A percentile compares a stretch with the other conserved stretches of the same genome.
phyloP scores from a whole-genome alignment of 2,888 invertebrate genomes.

The Globia sparganii region DNA sequence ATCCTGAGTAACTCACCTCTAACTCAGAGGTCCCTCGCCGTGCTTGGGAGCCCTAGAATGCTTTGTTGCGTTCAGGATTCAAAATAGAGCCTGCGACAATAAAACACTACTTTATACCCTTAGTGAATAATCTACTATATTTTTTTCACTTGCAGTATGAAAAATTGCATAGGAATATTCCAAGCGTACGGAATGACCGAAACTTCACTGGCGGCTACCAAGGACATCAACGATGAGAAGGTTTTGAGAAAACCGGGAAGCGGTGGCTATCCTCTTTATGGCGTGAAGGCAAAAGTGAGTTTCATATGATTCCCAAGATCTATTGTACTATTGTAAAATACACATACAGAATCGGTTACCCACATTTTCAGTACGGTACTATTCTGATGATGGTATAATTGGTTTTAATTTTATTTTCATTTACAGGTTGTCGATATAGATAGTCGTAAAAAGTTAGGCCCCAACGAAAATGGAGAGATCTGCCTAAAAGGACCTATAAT shows the following conservation, averaged over 20 bases:
- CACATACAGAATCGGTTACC: background rate
- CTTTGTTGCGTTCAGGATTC: too few species aligned
- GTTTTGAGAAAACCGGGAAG: slow-evolving; percentile 75
- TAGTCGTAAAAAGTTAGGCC: slow-evolving; percentile 73
- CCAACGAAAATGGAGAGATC: slow-evolving; percentile 77
- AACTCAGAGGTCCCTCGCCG: too few species aligned
- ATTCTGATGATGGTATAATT: background rate
- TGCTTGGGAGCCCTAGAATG: too few species aligned
- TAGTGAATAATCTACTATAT: too few species aligned
- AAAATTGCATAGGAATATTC: slow-evolving; percentile 78
- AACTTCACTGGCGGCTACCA: slow-evolving; percentile 78
- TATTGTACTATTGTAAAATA: background rate
- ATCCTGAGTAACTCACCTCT: too few species aligned
- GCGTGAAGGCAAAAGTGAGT: slow-evolving; percentile 77
- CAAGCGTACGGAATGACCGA: slow-evolving; percentile 86
- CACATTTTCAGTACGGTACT: background rate
- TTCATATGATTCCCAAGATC: background rate
- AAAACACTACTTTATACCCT: too few species aligned
- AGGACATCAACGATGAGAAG: slow-evolving; percentile 69
- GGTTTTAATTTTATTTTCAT: background rate
- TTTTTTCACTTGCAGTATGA: slow-evolving; percentile 71
- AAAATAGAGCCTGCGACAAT: too few species aligned
- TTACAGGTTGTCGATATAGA: slow-evolving; percentile 83
- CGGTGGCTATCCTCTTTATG: slow-evolving; percentile 77
- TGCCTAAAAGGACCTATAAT: slow-evolving; percentile 78